Evolutionary conservation across 2,888 invertebrate species (phyloP).

Genomic region (Agrotis clavis): DNA sequence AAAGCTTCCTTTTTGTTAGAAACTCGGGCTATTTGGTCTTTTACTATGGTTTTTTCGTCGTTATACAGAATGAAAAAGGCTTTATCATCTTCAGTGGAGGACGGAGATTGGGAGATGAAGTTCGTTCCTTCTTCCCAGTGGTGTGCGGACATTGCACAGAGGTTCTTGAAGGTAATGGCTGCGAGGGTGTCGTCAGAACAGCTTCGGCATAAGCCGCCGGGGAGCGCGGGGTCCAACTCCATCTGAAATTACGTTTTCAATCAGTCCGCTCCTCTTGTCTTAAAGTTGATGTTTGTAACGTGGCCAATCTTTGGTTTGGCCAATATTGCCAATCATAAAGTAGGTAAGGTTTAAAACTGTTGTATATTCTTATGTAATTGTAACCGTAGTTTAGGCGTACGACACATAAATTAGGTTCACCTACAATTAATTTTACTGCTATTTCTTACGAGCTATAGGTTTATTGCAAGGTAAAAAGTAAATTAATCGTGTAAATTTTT

Average conservation of each 20-base stretch:
- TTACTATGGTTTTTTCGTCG: constrained; percentile 65
- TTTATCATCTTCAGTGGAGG: constrained; percentile 68
- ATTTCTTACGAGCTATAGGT: not conserved
- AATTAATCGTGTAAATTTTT: not conserved
- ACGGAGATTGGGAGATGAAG: constrained; percentile 66
- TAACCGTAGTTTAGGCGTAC: not conserved
- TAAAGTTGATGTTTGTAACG: constrained; percentile 43
- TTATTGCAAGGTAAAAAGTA: not conserved
- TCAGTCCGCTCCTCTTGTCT: constrained; percentile 79
- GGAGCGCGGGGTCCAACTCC: constrained; percentile 77
- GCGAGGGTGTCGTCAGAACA: constrained; percentile 77
- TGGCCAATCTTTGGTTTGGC: constrained; percentile 47
- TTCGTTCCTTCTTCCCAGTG: constrained; percentile 75
- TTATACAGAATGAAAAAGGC: constrained; percentile 75
- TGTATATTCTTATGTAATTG: constrained; percentile 9
- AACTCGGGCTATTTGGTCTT: constrained; percentile 66
- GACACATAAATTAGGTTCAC: not conserved
- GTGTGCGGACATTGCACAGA: constrained; percentile 73
- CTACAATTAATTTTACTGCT: not conserved
- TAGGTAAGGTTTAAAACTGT: not conserved
- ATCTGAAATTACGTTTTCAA: constrained; percentile 87
- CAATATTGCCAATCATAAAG: constrained; percentile 13
- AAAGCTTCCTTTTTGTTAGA: constrained; percentile 62
- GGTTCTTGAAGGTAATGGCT: constrained; percentile 75
- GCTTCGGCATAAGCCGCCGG: constrained; percentile 77